A percentile compares a stretch with the other conserved stretches of the same genome.
phyloP scores from a whole-genome alignment of 2,113 vertebrate species.

The Neotoma lepida region DNA sequence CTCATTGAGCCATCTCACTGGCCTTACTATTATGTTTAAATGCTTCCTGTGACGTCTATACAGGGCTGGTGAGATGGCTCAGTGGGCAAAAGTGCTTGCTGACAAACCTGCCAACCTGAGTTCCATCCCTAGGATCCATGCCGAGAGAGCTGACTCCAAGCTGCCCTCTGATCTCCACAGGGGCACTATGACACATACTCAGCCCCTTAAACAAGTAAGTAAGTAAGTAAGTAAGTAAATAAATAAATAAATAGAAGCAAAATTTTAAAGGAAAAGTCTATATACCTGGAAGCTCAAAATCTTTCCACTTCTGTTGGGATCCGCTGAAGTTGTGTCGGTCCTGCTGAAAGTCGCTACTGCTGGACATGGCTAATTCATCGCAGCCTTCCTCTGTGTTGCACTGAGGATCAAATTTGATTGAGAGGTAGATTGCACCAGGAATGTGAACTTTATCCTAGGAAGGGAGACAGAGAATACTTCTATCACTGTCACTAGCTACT shows the following conservation, averaged over 20 bases:
- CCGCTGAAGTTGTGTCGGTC: conserved; percentile 96
- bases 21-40: not conserved
- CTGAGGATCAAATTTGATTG: conserved; percentile 95
- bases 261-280: not conserved
- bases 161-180: not conserved
- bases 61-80: not conserved
- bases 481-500: not conserved
- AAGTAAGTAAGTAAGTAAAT: too few species aligned
- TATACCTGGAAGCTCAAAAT: conserved; percentile 96
- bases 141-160: not conserved
- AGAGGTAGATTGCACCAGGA: conserved; percentile 98
- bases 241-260: not conserved
- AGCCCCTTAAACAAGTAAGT: not conserved
- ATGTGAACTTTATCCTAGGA: conserved; percentile 97
- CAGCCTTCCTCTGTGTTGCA: conserved; percentile 98
- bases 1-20: not conserved
- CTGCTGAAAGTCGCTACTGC: conserved; percentile 95
- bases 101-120: not conserved
- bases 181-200: not conserved
- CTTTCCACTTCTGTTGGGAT: conserved; percentile 95
- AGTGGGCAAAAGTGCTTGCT: not conserved
- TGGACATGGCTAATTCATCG: conserved; percentile 95
- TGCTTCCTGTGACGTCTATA: not conserved
- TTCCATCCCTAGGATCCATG: not conserved
- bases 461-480: not conserved